Evolutionary conservation across 2,888 invertebrate genomes (phyloP).

Genomic region (Agrochola macilenta): DNA sequence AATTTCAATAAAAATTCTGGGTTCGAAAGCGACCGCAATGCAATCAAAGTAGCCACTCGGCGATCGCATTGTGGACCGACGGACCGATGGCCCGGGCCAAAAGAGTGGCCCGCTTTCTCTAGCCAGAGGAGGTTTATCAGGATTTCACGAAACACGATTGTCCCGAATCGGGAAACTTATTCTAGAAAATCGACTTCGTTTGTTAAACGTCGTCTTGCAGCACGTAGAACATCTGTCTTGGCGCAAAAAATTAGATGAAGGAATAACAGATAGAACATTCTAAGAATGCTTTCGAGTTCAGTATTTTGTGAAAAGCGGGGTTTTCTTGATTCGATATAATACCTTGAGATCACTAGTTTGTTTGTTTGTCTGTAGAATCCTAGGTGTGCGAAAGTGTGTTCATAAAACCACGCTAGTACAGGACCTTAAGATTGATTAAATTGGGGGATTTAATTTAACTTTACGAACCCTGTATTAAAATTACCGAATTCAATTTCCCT

Average conservation of each 20-base stretch:
- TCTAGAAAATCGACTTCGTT: conserved; percentile 59
- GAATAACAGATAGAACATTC: conserved; percentile 35
- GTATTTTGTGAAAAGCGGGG: conserved; percentile 9
- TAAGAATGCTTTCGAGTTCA: conserved; percentile 15
- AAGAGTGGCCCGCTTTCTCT: conserved; percentile 57
- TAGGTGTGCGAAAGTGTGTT: neutral
- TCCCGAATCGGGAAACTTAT: conserved; percentile 48
- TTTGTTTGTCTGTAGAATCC: neutral
- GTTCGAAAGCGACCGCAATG: conserved; percentile 57
- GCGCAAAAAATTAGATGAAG: conserved; percentile 45
- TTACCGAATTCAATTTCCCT: neutral
- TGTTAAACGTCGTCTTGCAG: conserved; percentile 40
- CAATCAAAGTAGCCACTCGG: conserved; percentile 65
- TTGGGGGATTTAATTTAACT: neutral
- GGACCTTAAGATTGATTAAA: neutral
- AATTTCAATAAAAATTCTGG: conserved; percentile 62
- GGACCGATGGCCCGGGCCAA: conserved; percentile 43
- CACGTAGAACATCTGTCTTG: conserved; percentile 45
- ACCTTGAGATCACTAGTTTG: neutral
- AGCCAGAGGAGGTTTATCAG: conserved; percentile 61
- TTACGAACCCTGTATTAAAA: neutral
- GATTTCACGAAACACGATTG: conserved; percentile 62
- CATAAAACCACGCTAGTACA: neutral
- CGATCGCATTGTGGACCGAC: conserved; percentile 52
- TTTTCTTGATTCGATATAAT: conserved; percentile 2